Conservation (phyloP, 2,888 invertebrate species). For the Diplazon laetatorius region DNA sequence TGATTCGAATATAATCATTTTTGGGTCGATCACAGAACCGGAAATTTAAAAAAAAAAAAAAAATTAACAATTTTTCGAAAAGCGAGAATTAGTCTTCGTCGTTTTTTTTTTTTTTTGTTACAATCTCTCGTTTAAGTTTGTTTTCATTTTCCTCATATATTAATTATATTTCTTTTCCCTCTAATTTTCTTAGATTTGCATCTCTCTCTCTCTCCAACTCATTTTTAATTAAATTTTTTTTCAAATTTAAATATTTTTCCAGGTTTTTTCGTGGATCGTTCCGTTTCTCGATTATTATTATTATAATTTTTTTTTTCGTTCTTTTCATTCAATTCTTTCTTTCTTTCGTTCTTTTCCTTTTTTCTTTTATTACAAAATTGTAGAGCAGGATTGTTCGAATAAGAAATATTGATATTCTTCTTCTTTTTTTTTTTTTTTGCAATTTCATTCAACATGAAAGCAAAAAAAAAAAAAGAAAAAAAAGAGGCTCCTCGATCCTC, state of each 20-base stretch:
- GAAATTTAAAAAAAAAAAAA: neutral
- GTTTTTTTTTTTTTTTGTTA: neutral
- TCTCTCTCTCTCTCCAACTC: conserved; percentile 7
- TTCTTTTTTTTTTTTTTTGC: too few species aligned
- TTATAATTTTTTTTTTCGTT: too few species aligned
- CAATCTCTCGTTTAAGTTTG: conserved; percentile 2
- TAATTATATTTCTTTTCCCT: conserved; percentile 4
- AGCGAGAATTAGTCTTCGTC: neutral
- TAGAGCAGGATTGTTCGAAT: too few species aligned
- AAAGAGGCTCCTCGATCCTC: too few species aligned
- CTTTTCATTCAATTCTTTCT: too few species aligned
- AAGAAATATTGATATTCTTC: too few species aligned
- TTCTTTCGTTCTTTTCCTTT: too few species aligned
- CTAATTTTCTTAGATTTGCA: conserved; percentile 12
- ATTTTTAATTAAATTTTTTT: neutral
- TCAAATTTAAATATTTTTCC: neutral
- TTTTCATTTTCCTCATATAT: neutral
- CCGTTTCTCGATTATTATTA: neutral
- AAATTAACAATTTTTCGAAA: conserved; percentile 38
- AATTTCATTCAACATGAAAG: too few species aligned
- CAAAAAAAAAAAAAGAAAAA: too few species aligned
- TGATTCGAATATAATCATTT: neutral
- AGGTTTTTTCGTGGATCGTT: neutral
- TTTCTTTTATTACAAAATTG: too few species aligned
- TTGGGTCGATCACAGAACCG: conserved; percentile 17